Evolutionary conservation across 2,888 invertebrate species (phyloP), one percentile per base, ranked within the genome.

Genomic region (Hybos culiciformis): DNA sequence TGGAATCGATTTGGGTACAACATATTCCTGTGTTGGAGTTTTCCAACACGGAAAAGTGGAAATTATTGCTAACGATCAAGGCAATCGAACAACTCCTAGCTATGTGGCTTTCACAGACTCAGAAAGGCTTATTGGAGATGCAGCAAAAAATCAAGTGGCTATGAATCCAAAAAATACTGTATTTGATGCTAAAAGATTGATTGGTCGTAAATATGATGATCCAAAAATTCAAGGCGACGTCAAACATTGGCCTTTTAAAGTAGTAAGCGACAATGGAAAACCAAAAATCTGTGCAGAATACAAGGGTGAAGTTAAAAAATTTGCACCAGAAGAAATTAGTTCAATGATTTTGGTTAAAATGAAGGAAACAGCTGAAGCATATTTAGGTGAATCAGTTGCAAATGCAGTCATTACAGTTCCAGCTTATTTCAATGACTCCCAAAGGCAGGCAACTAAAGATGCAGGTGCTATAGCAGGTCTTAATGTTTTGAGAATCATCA

Each of bases 231-330:
- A 92, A 69, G 78, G 77, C 43, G 92, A 94, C 64, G 83, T 92
- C 76, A 88, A 91, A 68, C 85, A 85, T 68, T 93, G 91, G 83
- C 92, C 93, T 38, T 93, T 93, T 62, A 85, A 83, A 62, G 88
- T 91, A 7, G 69, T 83, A 57, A 83, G 74, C 62, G 83, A 83
- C 60, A 75, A 75, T 46, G 80, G 83, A 40, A 86, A 83, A 67
- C 85, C 85, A 48, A 85, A 82, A 68, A 80, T 86, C 52, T 73
- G 81, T 62, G 85, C 88, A 36, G 70, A 82, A 49, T 91, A 86
- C 73, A 91, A 90, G 62, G 90, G 88, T 37, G 91, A 92, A 67
- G 70, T 70, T 47, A 94, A 93, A 64, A 77, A 77, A 41, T 92
- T 92, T 73, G 85, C 80, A 69, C 88, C 71, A 1, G 91, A 91